Evolutionary conservation across 2,888 invertebrate genomes (phyloP).

Genomic region (Agonopterix alstromeriana): DNA sequence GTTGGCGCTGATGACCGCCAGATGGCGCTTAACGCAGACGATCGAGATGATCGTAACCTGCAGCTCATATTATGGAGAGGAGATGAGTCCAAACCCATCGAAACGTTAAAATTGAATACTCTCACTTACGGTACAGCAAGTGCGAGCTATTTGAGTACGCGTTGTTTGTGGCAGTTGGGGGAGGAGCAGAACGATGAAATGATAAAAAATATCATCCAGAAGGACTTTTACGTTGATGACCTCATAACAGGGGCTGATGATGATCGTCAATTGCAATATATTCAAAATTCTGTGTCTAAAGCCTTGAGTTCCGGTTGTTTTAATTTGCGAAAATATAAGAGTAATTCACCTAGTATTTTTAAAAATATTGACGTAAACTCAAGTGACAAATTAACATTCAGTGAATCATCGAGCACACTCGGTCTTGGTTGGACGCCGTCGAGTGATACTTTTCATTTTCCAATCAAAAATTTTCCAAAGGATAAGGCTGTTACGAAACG

Average conservation of each 20-base stretch:
- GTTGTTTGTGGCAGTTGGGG: slow-evolving; percentile 14
- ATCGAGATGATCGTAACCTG: slow-evolving; percentile 1
- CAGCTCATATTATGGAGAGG: slow-evolving; percentile 14
- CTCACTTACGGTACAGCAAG: slow-evolving; percentile 16
- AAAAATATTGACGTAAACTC: slow-evolving; percentile 1
- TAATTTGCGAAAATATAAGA: slow-evolving; percentile 13
- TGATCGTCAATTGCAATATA: slow-evolving; percentile 5
- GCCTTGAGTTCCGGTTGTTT: slow-evolving; percentile 10
- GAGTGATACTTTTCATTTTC: slow-evolving; percentile 12
- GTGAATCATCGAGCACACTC: slow-evolving; percentile 14
- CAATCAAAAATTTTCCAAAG: slow-evolving; percentile 5
- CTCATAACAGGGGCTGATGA: slow-evolving; percentile 11
- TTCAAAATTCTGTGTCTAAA: slow-evolving; percentile 6
- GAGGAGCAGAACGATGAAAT: slow-evolving; percentile 8
- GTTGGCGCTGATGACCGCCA: too few relatives aligned
- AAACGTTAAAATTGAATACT: slow-evolving; percentile 10
- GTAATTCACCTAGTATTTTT: slow-evolving; percentile 8
- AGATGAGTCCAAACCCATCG: slow-evolving; percentile 6
- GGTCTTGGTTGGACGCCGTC: slow-evolving; percentile 15
- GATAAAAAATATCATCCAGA: slow-evolving; percentile 10
- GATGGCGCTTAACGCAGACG: too few relatives aligned
- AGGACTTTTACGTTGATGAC: slow-evolving; percentile 14
- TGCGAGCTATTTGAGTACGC: slow-evolving; percentile 11
- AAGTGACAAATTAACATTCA: slow-evolving; percentile 11
- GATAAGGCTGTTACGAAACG: slow-evolving; percentile 11